These are phyloP conservation scores for Onychomys leucogaster DNA, from an alignment of 2,797 vertebrate genomes.

Conservation along the genomic window DNA sequence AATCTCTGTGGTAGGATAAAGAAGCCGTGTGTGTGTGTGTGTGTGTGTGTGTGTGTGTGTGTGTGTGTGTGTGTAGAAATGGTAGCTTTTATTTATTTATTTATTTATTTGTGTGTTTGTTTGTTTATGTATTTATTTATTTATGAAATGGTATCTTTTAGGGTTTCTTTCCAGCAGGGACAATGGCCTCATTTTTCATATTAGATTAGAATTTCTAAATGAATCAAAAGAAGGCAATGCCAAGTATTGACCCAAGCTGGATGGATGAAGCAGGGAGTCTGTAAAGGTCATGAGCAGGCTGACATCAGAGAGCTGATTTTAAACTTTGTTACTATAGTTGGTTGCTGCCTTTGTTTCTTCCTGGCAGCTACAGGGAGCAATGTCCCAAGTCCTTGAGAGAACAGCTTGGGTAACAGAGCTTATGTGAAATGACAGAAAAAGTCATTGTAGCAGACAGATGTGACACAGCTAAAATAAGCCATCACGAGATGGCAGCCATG, in stretches of 20 bases:
- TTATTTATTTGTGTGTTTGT: too few species aligned
- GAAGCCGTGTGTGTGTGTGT: neutral
- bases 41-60: neutral
- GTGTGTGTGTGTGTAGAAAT: neutral
- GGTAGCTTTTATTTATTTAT: too few species aligned
- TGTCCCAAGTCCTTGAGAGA: conserved; percentile 38
- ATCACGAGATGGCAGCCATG: neutral
- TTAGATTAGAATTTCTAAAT: neutral
- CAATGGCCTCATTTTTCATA: neutral
- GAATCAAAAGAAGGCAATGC: neutral
- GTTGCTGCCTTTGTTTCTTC: neutral
- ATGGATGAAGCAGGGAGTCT: neutral
- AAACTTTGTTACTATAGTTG: neutral
- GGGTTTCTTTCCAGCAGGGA: neutral
- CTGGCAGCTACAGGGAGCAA: neutral
- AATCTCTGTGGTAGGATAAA: neutral
- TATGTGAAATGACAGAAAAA: conserved; percentile 45
- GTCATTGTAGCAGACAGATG: neutral
- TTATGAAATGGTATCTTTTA: neutral
- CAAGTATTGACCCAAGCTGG: neutral
- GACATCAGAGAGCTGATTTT: neutral
- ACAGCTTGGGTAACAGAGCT: conserved; percentile 8
- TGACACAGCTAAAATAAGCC: neutral
- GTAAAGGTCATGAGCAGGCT: accelerated
- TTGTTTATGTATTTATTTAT: neutral